These are phyloP conservation scores for Drosophila silvestris DNA, from an alignment of 2,888 invertebrate genomes.

Conservation along the genomic window DNA sequence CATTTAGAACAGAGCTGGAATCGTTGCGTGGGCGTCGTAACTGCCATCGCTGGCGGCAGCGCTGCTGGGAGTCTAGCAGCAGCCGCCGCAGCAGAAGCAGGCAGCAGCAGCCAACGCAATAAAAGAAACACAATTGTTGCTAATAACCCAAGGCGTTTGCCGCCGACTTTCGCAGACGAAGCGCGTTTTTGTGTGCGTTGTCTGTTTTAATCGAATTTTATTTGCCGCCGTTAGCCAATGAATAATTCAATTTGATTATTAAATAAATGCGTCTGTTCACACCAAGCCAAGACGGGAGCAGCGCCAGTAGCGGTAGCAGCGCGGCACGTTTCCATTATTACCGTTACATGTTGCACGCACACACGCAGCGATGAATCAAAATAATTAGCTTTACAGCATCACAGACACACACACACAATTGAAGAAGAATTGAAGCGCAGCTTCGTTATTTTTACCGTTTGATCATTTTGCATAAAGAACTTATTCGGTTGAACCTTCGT, in stretches of 20 bases:
- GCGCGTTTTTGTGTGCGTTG: constrained; percentile 19
- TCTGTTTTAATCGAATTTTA: constrained; percentile 79
- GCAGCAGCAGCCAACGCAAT: constrained; percentile 66
- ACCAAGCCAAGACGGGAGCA: constrained; percentile 24
- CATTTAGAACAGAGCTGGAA: constrained; percentile 47
- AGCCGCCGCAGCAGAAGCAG: constrained; percentile 5
- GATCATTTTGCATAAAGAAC: constrained; percentile 9
- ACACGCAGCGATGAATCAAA: constrained; percentile 42
- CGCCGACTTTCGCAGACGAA: constrained; percentile 33
- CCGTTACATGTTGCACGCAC: constrained; percentile 74
- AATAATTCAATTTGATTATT: constrained; percentile 80
- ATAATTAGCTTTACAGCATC: constrained; percentile 45
- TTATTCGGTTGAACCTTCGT: neutral
- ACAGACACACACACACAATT: constrained; percentile 16
- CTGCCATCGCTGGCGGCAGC: constrained; percentile 28
- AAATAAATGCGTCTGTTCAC: constrained; percentile 55
- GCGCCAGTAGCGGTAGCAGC: neutral
- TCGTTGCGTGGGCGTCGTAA: constrained; percentile 54
- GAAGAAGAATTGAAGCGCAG: neutral
- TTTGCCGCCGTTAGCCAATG: constrained; percentile 81
- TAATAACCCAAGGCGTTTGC: constrained; percentile 75
- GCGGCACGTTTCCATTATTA: constrained; percentile 63
- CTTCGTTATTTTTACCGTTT: constrained; percentile 27
- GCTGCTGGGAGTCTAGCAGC: constrained; percentile 24
- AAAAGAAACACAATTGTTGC: constrained; percentile 75